phyloP scores from a whole-genome alignment of 2,888 invertebrate species.

The Parelbella ahira region DNA sequence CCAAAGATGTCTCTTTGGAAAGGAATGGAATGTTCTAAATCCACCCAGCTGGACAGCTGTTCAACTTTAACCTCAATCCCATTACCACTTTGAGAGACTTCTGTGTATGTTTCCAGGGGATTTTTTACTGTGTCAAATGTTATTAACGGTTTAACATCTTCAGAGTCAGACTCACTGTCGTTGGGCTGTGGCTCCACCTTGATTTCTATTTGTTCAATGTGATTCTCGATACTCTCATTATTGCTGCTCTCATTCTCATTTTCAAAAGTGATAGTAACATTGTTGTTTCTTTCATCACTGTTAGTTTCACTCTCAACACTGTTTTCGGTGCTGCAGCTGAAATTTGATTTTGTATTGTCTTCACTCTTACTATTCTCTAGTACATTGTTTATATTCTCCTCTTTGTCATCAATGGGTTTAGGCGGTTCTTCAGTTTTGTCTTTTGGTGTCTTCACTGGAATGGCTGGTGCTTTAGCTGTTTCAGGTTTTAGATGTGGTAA shows the following conservation, averaged over 20 bases:
- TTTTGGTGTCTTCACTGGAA: neutral
- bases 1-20: slow-evolving; percentile 53
- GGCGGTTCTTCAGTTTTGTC: neutral
- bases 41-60: slow-evolving; percentile 36
- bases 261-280: slow-evolving; percentile 4
- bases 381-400: neutral
- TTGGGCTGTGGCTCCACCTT: slow-evolving; percentile 12
- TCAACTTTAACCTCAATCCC: slow-evolving; percentile 44
- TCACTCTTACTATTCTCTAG: slow-evolving; percentile 16
- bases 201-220: slow-evolving; percentile 11
- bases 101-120: slow-evolving; percentile 19
- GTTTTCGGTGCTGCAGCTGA: slow-evolving; percentile 20
- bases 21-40: slow-evolving; percentile 42
- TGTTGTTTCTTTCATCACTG: slow-evolving; percentile 20
- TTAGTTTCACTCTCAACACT: slow-evolving; percentile 21
- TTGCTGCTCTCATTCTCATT: slow-evolving; percentile 19
- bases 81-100: slow-evolving; percentile 23
- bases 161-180: slow-evolving; percentile 6
- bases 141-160: slow-evolving; percentile 7
- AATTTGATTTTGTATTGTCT: slow-evolving; percentile 18
- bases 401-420: slow-evolving; percentile 19
- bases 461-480: neutral
- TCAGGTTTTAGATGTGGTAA: neutral
- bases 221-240: too few species aligned
- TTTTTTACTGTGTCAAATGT: slow-evolving; percentile 21